Conservation (phyloP, 2,888 invertebrate genomes). For the Temnothorax rugatulus region DNA sequence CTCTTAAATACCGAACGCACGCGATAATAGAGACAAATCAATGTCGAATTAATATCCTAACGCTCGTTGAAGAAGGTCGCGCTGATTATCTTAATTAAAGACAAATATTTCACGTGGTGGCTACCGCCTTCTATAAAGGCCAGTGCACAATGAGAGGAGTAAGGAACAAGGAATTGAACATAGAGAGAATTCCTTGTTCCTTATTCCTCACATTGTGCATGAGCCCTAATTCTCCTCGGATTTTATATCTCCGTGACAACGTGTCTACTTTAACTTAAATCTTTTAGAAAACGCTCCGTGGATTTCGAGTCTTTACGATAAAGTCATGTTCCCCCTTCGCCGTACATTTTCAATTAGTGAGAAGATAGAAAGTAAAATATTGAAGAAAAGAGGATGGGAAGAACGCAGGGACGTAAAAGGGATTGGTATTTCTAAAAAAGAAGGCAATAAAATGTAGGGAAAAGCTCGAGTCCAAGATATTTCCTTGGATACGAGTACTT, state of each 20-base stretch:
- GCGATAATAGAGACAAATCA: neutral
- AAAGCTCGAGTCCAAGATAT: too few species aligned
- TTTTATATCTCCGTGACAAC: neutral
- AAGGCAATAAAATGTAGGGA: neutral
- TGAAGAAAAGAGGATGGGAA: neutral
- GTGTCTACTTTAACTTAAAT: neutral
- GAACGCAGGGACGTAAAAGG: neutral
- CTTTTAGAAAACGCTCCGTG: neutral
- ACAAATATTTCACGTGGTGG: neutral
- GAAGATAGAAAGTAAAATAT: neutral
- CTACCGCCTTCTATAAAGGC: neutral
- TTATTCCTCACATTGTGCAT: too few species aligned
- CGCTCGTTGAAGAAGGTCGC: neutral
- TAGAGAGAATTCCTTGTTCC: too few species aligned
- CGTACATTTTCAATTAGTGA: neutral
- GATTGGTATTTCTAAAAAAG: neutral
- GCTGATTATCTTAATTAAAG: constrained; percentile 20
- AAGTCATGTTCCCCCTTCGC: neutral
- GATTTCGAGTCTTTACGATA: neutral
- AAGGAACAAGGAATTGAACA: too few species aligned
- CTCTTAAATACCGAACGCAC: neutral
- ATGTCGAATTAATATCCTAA: neutral
- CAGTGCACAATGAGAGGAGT: too few species aligned
- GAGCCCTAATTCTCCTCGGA: neutral
- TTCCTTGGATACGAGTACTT: neutral